A percentile compares a stretch with the other conserved stretches of the same genome.
These are phyloP conservation scores for Luffia ferchaultella DNA, from an alignment of 2,888 invertebrate species.

Conservation along the genomic window DNA sequence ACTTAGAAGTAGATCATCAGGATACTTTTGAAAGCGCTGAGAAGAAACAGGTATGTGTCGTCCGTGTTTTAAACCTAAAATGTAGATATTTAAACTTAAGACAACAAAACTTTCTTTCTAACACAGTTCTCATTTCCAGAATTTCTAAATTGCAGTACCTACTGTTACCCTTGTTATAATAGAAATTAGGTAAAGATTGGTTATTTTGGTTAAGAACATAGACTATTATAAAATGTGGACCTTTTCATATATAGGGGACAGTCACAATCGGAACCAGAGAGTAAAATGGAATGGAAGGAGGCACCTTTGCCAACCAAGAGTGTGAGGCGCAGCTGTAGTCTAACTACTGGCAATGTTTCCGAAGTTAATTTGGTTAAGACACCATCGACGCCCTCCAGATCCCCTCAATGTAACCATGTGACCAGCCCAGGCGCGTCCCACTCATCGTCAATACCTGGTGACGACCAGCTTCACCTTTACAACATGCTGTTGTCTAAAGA, in stretches of 20 bases:
- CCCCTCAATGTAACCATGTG: conserved; percentile 44
- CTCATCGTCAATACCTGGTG: conserved; percentile 65
- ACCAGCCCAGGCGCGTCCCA: conserved; percentile 53
- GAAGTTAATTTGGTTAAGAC: conserved; percentile 57
- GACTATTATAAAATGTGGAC: too few species aligned
- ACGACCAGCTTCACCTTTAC: conserved; percentile 87
- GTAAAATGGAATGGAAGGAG: conserved; percentile 35
- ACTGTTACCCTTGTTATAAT: too few species aligned
- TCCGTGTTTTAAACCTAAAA: too few species aligned
- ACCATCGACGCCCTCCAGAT: conserved; percentile 45
- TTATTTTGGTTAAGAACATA: too few species aligned
- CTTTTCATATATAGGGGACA: neutral
- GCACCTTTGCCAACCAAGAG: conserved; percentile 67
- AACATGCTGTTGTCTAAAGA: conserved; percentile 84
- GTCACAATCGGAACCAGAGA: neutral
- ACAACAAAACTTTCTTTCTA: too few species aligned
- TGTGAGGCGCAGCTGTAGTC: conserved; percentile 70
- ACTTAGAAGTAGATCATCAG: too few species aligned
- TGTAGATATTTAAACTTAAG: too few species aligned
- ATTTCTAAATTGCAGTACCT: too few species aligned
- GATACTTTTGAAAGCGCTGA: too few species aligned
- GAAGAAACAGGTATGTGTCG: too few species aligned
- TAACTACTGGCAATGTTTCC: conserved; percentile 59
- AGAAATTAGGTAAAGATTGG: too few species aligned
- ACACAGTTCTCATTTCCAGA: too few species aligned